phyloP scores from a whole-genome alignment of 1,140 invertebrate genomes.

The Capitella teleta region DNA sequence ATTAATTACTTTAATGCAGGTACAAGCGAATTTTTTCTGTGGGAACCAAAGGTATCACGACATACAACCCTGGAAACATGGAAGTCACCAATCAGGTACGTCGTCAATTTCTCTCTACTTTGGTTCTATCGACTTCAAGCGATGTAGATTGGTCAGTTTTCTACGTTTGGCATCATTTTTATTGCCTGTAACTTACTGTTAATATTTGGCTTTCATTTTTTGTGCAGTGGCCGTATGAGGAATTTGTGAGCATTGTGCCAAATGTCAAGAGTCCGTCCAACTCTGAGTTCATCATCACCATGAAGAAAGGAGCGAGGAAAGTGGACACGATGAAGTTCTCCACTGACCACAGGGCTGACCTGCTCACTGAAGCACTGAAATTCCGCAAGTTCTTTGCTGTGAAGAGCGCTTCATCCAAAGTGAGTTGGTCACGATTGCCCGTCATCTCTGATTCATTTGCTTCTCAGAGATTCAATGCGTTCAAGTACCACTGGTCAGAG shows the following conservation, averaged over 20 bases:
- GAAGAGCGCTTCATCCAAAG: no score
- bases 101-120: neutral
- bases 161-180: neutral
- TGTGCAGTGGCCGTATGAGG: conserved; percentile 47
- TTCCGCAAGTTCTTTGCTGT: neutral
- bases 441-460: no score
- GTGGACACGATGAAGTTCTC: conserved; percentile 91
- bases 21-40: conserved; percentile 97
- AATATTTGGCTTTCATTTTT: conserved; percentile 4
- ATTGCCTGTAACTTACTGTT: no score
- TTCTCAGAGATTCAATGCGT: conserved; percentile 70
- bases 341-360: conserved; percentile 83
- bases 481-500: conserved; percentile 93
- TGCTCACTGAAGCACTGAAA: conserved; percentile 80
- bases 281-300: conserved; percentile 68
- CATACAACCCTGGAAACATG: conserved; percentile 85
- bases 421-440: no score
- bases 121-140: neutral
- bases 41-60: conserved; percentile 87
- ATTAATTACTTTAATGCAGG: conserved; percentile 43
- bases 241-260: conserved; percentile 45
- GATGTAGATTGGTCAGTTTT: neutral
- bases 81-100: conserved; percentile 84
- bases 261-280: conserved; percentile 34
- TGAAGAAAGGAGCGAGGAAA: conserved; percentile 75